A percentile compares a stretch with the other conserved stretches of the same genome.
Evolutionary conservation across 2,797 vertebrate species (phyloP).

Genomic region (Pagetopsis macropterus): DNA sequence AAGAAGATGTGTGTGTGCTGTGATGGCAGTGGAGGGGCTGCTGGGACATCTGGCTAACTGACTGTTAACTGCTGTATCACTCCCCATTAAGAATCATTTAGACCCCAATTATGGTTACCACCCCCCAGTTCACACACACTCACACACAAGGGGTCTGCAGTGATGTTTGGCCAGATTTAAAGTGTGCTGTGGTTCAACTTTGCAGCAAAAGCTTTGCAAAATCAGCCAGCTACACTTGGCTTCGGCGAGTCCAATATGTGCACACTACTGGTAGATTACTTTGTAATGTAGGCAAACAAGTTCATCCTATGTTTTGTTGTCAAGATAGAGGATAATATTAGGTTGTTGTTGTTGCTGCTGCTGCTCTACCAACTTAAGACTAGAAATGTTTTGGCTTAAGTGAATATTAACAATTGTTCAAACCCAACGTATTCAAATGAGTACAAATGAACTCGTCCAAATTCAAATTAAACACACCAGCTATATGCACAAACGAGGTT

Average conservation of each 20-base stretch:
- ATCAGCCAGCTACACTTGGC: background rate
- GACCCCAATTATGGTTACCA: slow-evolving; percentile 67
- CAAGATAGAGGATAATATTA: too few relatives aligned
- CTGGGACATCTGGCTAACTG: slow-evolving; percentile 70
- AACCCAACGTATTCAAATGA: background rate
- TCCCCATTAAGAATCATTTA: slow-evolving; percentile 76
- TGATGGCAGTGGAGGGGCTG: slow-evolving; percentile 51
- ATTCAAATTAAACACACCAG: background rate
- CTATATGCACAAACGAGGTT: background rate
- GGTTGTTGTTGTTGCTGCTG: too few relatives aligned
- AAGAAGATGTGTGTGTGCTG: slow-evolving; percentile 55
- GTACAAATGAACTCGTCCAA: background rate
- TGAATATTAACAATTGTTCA: too few relatives aligned
- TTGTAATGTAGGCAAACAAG: too few relatives aligned
- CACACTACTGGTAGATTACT: too few relatives aligned
- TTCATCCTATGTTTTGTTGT: too few relatives aligned
- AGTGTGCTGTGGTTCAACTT: background rate
- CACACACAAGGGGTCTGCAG: slow-evolving; percentile 38
- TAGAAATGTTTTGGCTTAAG: too few relatives aligned
- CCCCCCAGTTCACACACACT: slow-evolving; percentile 51
- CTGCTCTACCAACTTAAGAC: too few relatives aligned
- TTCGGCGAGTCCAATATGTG: background rate
- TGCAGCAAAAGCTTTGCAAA: background rate
- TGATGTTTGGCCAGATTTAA: slow-evolving; percentile 6
- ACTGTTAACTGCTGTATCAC: slow-evolving; percentile 70